Base-by-base conservation (phyloP, 2,888 invertebrate species). In the Saturnia japonica region DNA sequence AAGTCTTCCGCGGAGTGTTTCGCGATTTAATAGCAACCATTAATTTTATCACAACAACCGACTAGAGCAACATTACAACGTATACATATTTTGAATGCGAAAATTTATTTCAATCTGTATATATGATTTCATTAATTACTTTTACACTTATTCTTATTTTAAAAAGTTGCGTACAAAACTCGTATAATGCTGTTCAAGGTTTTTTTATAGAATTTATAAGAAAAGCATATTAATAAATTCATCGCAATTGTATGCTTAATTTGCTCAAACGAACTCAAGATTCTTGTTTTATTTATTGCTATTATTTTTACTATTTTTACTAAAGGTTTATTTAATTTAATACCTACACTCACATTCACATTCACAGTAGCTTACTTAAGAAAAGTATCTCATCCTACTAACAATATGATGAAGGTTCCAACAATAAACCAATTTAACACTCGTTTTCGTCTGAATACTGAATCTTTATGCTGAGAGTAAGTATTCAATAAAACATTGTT, bases 11-110 rank as follows among this genome's bases (percentile, higher is more conserved):
- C 82, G 81, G 88, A 88, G 87, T 85, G 88, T 89, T 92, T 91
- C 90, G 90, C 88, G 84, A 83, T 91, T 91, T 92, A 92, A 93
- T 93, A 86, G 91, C 82, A 19, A 84, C 89, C 83, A 92, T 93
- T 91, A 93, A 93, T 93, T 90, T 92, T 91, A 93, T 92, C 93
- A 89, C 87, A 88, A 90, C 87, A 86, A 86, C 89, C 84, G 82
- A 79, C 80, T 81, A 86, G 88, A 85, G 80, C 77, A 64, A 64
- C 40, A 78, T 74, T 68, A 54, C 70, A 51, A 22, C 80, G 77
- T 68, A 76, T 79, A 79, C 77, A 81, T 77, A 79, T 76, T 80
- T 82, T 80, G 78, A 80, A 79, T 81, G 80, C 79, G 79, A 77
- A 77, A 77, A 75, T 75, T 74, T 72, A 79, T 83, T 80, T 75